Evolutionary conservation across 2,113 vertebrate species (phyloP).

Genomic region (Tychaedon coryphoeus): DNA sequence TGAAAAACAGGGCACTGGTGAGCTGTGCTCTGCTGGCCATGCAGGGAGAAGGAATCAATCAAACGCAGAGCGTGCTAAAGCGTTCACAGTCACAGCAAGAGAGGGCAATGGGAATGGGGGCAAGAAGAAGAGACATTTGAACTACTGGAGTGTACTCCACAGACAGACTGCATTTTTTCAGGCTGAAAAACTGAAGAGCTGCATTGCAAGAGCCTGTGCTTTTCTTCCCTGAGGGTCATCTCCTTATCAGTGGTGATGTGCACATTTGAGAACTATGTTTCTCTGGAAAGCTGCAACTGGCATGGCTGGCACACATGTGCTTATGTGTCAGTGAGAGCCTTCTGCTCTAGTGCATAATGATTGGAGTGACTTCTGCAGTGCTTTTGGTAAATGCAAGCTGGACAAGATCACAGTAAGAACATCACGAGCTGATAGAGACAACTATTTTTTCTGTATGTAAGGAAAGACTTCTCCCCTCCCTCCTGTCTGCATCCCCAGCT

Average conservation of each 20-base stretch:
- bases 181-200: background rate
- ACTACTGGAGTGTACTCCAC: background rate
- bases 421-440: background rate
- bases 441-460: background rate
- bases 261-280: background rate
- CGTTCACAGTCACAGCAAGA: background rate
- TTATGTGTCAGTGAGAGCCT: background rate
- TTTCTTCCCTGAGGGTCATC: background rate
- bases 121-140: background rate
- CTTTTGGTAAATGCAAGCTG: background rate
- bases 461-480: background rate
- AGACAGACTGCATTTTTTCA: background rate
- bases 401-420: background rate
- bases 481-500: background rate
- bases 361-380: background rate
- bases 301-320: fast-evolving
- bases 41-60: background rate
- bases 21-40: background rate
- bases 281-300: background rate
- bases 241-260: background rate
- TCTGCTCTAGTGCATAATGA: background rate
- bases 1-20: background rate
- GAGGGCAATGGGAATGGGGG: background rate
- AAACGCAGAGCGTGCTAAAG: background rate
- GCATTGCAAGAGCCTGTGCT: background rate